Evolutionary conservation across 2,113 vertebrate species (phyloP).

Genomic region (Hippolais icterina): DNA sequence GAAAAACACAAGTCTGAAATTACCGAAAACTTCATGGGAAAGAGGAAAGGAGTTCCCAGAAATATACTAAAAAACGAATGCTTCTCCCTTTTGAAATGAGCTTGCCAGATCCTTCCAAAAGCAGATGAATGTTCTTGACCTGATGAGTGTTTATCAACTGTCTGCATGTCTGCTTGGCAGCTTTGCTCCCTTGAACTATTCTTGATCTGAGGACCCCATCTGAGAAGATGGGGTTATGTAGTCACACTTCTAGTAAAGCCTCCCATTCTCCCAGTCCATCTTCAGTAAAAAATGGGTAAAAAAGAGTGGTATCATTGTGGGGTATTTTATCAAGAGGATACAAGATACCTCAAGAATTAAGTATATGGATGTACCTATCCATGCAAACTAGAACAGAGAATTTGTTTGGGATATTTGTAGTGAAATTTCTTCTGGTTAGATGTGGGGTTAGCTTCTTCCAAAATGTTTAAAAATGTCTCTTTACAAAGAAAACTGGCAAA

Average conservation of each 20-base stretch:
- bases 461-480: not conserved
- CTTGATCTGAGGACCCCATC: not conserved
- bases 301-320: not conserved
- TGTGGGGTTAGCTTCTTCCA: not conserved
- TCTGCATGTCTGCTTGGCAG: constrained; percentile 8
- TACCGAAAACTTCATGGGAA: constrained; percentile 60
- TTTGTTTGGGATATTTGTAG: not conserved
- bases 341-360: not conserved
- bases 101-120: constrained; percentile 30
- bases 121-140: constrained; percentile 37
- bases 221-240: not conserved
- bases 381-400: not conserved
- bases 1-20: constrained; percentile 65
- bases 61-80: not conserved
- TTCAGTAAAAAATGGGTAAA: not conserved
- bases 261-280: not conserved
- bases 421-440: not conserved
- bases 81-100: constrained; percentile 6
- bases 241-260: not conserved
- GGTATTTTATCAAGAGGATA: not conserved
- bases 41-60: constrained; percentile 53
- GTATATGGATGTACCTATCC: not conserved
- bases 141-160: constrained; percentile 46
- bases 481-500: not conserved
- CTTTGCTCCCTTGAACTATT: not conserved